phyloP scores from a whole-genome alignment of 2,888 invertebrate genomes.

The Globia sparganii region DNA sequence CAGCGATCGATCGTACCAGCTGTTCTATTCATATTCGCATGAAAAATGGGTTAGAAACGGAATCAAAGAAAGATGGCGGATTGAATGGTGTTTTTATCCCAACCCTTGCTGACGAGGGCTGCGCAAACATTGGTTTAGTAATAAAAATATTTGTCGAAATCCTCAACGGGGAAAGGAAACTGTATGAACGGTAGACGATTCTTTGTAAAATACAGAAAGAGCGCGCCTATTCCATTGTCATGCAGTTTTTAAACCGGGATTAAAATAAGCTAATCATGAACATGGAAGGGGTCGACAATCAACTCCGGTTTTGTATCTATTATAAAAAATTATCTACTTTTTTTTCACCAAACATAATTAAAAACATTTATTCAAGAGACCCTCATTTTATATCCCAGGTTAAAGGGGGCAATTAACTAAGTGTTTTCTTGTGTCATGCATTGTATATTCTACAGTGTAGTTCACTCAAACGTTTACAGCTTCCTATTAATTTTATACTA shows the following conservation, averaged over 20 bases:
- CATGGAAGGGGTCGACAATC: conserved; percentile 73
- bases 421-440: conserved; percentile 59
- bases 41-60: conserved; percentile 79
- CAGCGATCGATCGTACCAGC: conserved; percentile 76
- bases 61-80: conserved; percentile 83
- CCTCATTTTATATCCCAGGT: conserved; percentile 52
- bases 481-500: conserved; percentile 31
- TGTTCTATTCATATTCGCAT: conserved; percentile 83
- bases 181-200: conserved; percentile 75
- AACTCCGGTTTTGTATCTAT: conserved; percentile 64
- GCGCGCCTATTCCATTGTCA: conserved; percentile 83
- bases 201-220: conserved; percentile 78
- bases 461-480: conserved; percentile 48
- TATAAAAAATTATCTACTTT: conserved; percentile 48
- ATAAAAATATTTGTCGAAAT: conserved; percentile 89
- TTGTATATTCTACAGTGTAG: conserved; percentile 46
- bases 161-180: conserved; percentile 80
- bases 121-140: conserved; percentile 89
- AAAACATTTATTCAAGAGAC: conserved; percentile 63
- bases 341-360: conserved; percentile 66
- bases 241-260: conserved; percentile 87
- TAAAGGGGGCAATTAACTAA: conserved; percentile 59
- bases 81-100: conserved; percentile 82
- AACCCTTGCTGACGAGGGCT: conserved; percentile 86
- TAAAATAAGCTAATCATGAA: conserved; percentile 86